phyloP scores from a whole-genome alignment of 2,888 invertebrate genomes.

The Zele albiditarsus region DNA sequence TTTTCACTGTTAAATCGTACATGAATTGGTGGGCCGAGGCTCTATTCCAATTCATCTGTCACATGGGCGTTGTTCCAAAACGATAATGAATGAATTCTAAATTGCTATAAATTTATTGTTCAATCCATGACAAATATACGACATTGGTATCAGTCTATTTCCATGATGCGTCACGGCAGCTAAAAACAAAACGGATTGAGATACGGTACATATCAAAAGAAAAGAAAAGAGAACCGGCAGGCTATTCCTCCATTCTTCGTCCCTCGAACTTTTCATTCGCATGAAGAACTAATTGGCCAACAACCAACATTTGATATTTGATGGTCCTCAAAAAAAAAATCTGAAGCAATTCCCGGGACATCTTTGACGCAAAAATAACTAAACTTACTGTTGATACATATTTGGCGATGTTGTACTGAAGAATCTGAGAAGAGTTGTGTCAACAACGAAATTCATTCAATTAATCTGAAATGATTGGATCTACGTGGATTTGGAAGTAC shows the following conservation, averaged over 20 bases:
- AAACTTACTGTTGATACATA: constrained; percentile 7
- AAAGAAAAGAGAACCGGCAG: constrained; percentile 9
- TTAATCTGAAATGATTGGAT: not conserved
- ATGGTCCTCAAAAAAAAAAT: not conserved
- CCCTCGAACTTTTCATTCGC: constrained; percentile 36
- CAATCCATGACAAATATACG: not conserved
- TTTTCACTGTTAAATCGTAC: constrained; percentile 42
- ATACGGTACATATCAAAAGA: not conserved
- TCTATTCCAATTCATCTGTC: constrained; percentile 45
- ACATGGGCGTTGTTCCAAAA: constrained; percentile 51
- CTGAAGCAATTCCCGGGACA: constrained; percentile 21
- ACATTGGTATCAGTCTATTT: constrained; percentile 4
- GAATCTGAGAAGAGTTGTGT: not conserved
- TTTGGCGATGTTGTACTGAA: not conserved
- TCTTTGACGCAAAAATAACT: constrained; percentile 49
- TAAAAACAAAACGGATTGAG: not conserved
- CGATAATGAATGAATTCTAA: constrained; percentile 52
- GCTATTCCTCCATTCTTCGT: not conserved
- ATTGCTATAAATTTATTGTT: constrained; percentile 29
- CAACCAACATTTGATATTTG: constrained; percentile 31
- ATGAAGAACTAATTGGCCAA: constrained; percentile 44
- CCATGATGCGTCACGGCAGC: constrained; percentile 17
- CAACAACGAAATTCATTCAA: not conserved
- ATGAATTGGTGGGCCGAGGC: constrained; percentile 46
- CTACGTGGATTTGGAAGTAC: not conserved